Base-by-base conservation (phyloP, 2,797 vertebrate genomes). In the Danio tinwini region DNA sequence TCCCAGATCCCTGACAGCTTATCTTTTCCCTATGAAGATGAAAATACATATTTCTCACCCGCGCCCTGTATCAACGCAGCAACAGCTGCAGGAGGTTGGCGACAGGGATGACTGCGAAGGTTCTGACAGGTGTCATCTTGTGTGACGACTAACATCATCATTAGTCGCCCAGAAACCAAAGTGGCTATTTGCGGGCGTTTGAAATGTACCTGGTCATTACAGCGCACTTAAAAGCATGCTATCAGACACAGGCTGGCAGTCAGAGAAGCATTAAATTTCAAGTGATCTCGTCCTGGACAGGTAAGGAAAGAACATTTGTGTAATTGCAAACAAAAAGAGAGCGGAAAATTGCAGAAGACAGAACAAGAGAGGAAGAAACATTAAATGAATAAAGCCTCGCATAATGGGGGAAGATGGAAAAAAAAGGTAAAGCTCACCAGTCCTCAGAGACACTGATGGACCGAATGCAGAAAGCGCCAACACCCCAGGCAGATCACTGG, bases 1-100 rank as follows among this genome's bases (percentile, higher is more conserved):
- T 88, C 88, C 87, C 88, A 88, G 85, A 90, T 90, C 89, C 84
- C 84, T 75, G 86, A 89, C 88, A 90, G 88, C 88, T 91, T 90
- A 90, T 89, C 81, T 58, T 86, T 91, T 85, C 76, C 82, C 82
- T 81, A 85, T 79, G 82, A 89, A 87, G 86, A 88, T 56, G 61
- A 84, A 86, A 87, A 90, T 87, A 86, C 81, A 86, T 83, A 88
- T 89, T 87, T 90, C 83, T 79, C 75, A 83, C 90, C 82, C 87
- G 78, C 63, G 63, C 65, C 62, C 81, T 40, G 42, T 82, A 71
- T 77, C 80, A 62, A 81, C 64, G 21, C 21, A 69, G 70, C 58
- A 83, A 87, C 84, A 85, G 78, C 50, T 73, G 58, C 39, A 58
- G 65, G 17, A 85, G 81, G 67, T 62, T 80, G 69, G 78, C 11